phyloP scores from a whole-genome alignment of 2,113 vertebrate species.

The Tyto alba region DNA sequence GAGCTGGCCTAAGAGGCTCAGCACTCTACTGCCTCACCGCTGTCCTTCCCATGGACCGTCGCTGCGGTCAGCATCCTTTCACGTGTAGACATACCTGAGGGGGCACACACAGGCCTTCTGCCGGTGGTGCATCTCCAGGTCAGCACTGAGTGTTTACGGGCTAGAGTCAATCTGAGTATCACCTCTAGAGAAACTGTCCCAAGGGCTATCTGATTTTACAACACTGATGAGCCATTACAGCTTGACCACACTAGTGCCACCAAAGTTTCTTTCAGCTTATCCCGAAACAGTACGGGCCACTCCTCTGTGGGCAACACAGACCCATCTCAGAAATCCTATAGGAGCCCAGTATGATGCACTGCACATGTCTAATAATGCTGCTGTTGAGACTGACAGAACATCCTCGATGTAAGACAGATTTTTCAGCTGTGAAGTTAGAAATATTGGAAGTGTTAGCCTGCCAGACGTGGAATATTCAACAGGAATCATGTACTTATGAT shows the following conservation, averaged over 20 bases:
- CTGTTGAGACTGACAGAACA: slow-evolving; percentile 40
- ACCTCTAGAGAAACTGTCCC: background rate
- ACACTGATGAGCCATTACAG: background rate
- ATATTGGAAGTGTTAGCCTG: slow-evolving; percentile 33
- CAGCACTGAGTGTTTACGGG: rapidly evolving
- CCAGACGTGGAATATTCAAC: slow-evolving; percentile 50
- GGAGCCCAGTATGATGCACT: background rate
- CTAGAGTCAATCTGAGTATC: background rate
- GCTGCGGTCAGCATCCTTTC: rapidly evolving
- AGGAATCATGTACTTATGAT: slow-evolving; percentile 2
- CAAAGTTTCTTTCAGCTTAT: background rate
- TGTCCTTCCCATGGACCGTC: background rate
- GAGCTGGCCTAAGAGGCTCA: rapidly evolving
- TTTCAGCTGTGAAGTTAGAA: slow-evolving; percentile 35
- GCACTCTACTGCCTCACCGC: background rate
- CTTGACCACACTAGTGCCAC: background rate
- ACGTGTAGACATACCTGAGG: rapidly evolving
- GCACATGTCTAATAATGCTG: background rate
- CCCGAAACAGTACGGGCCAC: background rate
- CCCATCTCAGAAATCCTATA: background rate
- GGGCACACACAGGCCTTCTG: background rate
- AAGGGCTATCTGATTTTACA: background rate
- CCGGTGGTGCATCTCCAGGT: background rate
- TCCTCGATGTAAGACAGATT: slow-evolving; percentile 29
- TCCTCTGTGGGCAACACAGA: background rate